A percentile compares a stretch with the other conserved stretches of the same genome.
Conservation (phyloP, 2,797 vertebrate genomes). For the Leptoclinus maculatus region DNA sequence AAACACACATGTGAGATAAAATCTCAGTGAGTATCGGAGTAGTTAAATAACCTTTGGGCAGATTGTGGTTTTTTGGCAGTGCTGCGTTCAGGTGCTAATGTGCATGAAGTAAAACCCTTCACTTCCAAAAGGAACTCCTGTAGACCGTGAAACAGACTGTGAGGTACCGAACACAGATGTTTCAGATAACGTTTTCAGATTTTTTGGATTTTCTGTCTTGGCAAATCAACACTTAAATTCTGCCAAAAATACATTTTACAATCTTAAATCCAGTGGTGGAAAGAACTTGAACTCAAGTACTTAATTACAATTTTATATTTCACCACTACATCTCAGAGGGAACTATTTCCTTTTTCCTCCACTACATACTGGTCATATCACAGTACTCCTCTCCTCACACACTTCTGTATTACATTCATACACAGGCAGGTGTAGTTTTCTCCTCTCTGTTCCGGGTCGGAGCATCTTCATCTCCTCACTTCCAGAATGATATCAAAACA, state of each 20-base stretch:
- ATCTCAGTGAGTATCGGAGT: slow-evolving; percentile 10
- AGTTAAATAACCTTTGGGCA: slow-evolving; percentile 14
- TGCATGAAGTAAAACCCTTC: neutral
- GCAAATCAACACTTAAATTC: neutral
- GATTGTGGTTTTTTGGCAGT: slow-evolving; percentile 15
- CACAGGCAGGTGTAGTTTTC: no score
- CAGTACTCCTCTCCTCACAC: neutral
- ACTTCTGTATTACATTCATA: no score
- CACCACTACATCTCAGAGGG: no score
- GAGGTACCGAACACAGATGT: slow-evolving; percentile 29
- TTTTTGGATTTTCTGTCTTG: neutral
- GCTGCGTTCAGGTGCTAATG: slow-evolving; percentile 11
- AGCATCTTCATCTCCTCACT: no score
- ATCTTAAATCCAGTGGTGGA: neutral
- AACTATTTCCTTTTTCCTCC: neutral
- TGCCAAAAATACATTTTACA: neutral
- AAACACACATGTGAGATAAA: slow-evolving; percentile 27
- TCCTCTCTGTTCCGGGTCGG: no score
- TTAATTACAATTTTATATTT: neutral
- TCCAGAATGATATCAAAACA: no score
- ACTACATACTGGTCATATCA: neutral
- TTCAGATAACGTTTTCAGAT: neutral
- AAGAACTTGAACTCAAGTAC: neutral
- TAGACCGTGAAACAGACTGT: slow-evolving; percentile 34
- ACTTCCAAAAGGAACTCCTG: neutral